Conservation (phyloP, 2,888 invertebrate genomes). For the Dione vanillae region DNA sequence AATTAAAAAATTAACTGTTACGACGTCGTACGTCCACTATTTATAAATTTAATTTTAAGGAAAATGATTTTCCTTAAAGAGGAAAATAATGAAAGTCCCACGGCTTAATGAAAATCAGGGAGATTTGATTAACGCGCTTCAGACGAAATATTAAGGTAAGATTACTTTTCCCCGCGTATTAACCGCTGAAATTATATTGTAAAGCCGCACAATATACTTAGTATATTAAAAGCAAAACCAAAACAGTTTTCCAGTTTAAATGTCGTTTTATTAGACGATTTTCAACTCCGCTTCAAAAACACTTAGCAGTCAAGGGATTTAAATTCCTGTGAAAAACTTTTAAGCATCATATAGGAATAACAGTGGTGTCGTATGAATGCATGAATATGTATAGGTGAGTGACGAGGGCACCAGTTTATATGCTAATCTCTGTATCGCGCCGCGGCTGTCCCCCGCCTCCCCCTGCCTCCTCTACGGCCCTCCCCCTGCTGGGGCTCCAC, state of each 20-base stretch:
- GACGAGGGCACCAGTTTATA: constrained; percentile 27
- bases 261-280: background rate
- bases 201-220: background rate
- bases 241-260: background rate
- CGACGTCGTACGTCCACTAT: background rate
- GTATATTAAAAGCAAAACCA: background rate
- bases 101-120: constrained; percentile 13
- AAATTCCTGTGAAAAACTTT: constrained; percentile 9
- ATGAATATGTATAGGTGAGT: constrained; percentile 31
- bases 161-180: background rate
- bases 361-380: constrained; percentile 11
- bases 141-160: background rate
- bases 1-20: background rate
- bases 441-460: too few relatives aligned
- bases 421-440: constrained; percentile 33
- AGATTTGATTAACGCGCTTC: constrained; percentile 15
- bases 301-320: background rate
- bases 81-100: constrained; percentile 17
- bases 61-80: background rate
- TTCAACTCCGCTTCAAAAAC: constrained; percentile 5
- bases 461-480: background rate
- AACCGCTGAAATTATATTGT: background rate
- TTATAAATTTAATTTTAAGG: background rate
- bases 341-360: constrained; percentile 17
- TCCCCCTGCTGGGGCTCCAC: background rate